A percentile compares a stretch with the other conserved stretches of the same genome.
Evolutionary conservation across 2,797 vertebrate genomes (phyloP).

Genomic region (Acropternis orthonyx): DNA sequence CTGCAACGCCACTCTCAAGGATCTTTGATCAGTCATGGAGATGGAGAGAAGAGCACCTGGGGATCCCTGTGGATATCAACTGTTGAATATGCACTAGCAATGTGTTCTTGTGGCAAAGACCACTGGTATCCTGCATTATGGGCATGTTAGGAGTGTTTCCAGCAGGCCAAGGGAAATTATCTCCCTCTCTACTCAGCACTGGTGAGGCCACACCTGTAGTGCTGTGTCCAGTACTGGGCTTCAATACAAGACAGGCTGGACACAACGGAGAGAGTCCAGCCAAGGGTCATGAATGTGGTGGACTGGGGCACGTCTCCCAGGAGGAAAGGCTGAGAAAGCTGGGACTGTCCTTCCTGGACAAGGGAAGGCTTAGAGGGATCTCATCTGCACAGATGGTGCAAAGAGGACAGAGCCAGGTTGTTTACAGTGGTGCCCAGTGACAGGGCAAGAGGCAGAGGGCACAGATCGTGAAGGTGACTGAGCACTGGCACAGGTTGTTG

Average conservation of each 20-base stretch:
- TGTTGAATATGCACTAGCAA: neutral
- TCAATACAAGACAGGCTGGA: neutral
- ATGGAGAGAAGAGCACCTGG: neutral
- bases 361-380: neutral
- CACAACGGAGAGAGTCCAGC: too few relatives aligned
- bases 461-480: accelerated
- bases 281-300: too few relatives aligned
- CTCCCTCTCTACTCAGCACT: neutral
- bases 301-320: too few relatives aligned
- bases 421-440: neutral
- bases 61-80: neutral
- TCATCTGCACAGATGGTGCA: neutral
- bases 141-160: neutral
- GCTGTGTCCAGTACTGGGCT: neutral
- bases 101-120: neutral
- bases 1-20: neutral
- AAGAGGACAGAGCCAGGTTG: neutral
- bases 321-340: neutral
- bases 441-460: neutral
- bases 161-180: accelerated
- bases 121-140: neutral
- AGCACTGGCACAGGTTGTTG: neutral
- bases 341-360: neutral
- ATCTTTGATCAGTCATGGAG: accelerated
- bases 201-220: neutral